Evolutionary conservation across 1,140 invertebrate genomes (phyloP).

Genomic region (Drosophila takahashii): DNA sequence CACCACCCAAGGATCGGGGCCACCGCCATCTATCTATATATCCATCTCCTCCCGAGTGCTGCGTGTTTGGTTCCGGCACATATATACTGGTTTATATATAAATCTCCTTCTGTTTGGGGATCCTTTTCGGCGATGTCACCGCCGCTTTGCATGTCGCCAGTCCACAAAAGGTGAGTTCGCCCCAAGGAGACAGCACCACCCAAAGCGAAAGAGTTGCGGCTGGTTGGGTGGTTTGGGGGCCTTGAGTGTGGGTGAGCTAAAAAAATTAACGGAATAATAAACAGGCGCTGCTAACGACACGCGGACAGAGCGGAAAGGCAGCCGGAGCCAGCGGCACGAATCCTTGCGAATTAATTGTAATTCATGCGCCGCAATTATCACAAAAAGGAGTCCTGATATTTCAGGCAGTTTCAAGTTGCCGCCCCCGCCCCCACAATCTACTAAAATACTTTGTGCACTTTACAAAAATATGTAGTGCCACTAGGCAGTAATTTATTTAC

Average conservation of each 20-base stretch:
- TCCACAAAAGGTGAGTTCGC: conserved; percentile 59
- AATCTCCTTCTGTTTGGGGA: conserved; percentile 10
- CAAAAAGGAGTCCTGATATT: conserved; percentile 42
- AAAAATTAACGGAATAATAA: conserved; percentile 82
- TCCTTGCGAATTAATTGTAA: conserved; percentile 81
- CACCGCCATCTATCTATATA: background rate
- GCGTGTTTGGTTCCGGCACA: conserved; percentile 19
- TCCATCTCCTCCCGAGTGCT: conserved; percentile 7
- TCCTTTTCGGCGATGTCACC: conserved; percentile 77
- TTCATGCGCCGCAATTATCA: conserved; percentile 82
- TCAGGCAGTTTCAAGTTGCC: conserved; percentile 39
- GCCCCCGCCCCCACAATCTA: background rate
- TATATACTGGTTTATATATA: background rate
- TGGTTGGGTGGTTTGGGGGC: background rate
- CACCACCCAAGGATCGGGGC: conserved; percentile 9
- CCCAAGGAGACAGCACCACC: conserved; percentile 34
- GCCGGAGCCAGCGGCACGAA: conserved; percentile 58
- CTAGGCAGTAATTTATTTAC: background rate
- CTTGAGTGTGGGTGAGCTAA: conserved; percentile 10
- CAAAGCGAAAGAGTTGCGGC: conserved; percentile 17
- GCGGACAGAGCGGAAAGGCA: conserved; percentile 38
- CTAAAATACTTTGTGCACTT: background rate
- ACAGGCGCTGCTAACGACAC: conserved; percentile 82
- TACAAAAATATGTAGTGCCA: background rate
- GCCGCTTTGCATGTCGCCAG: conserved; percentile 73